Evolutionary conservation across 2,797 vertebrate genomes (phyloP), one percentile per base, ranked within the genome.

Genomic region (Alosa sapidissima): DNA sequence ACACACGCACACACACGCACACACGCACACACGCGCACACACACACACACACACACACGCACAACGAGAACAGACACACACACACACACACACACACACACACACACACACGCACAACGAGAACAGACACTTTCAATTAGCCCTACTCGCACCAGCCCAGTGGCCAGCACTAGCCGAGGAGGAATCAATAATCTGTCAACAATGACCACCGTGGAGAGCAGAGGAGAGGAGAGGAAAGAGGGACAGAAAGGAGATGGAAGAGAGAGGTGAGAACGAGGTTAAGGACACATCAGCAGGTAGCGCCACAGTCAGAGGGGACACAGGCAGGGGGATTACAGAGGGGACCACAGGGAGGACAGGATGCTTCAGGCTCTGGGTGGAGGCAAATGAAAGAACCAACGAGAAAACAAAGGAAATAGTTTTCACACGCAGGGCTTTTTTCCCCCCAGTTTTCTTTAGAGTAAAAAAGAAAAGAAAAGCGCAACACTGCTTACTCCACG

Each of bases 11-110:
- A 24, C 3, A 62, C 58, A 62, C 41, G 41, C 41, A 2, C 41
- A 41, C n/a, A n/a, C n/a, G n/a, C 89, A 87, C 65, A 82, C 45
- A 65, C 28, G 68, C 28, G 68, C 3, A 62, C 58, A 62, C 41
- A 41, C 41, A 2, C 41, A 41, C 41, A 41, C 41, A 41, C 41
- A 41, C 41, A 41, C 41, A 41, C 41, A 41, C 41, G 41, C 41
- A 14, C 0, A 51, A 62, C 72, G 10, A 65, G 52, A 7, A 52
- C 16, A 81, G 45, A 48, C 82, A 0, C 0, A n/a, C 58, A 62
- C 21, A 62, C 58, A 62, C 58, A 62, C 58, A 24, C 3, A 62
- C 58, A 62, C 41, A 41, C 41, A 2, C 41, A 41, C 41, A 41
- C 41, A 41, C 41, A 41, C 41, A 41, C 41, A 41, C 41, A 41